phyloP scores from a whole-genome alignment of 2,797 vertebrate genomes.

The Odontamblyopus rebecca region DNA sequence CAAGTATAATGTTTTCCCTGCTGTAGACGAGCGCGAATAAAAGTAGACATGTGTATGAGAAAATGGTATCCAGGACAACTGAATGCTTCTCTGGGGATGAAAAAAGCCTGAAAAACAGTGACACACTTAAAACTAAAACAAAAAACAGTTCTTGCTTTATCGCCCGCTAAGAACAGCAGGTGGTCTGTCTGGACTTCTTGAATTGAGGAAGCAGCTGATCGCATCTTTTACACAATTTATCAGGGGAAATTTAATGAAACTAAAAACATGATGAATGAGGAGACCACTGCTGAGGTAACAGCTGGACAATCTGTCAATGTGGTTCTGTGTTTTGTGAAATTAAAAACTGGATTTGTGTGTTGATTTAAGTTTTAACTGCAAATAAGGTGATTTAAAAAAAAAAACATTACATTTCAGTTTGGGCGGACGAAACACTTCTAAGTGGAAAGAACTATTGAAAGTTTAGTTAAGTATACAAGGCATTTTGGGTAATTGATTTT shows the following conservation, averaged over 20 bases:
- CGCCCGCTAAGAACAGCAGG: conserved; percentile 22
- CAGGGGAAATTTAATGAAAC: conserved; percentile 20
- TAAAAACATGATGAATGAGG: conserved; percentile 7
- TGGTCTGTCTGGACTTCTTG: not conserved
- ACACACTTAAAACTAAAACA: not conserved
- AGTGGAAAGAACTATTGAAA: not conserved
- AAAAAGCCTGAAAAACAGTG: not conserved
- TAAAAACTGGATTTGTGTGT: conserved; percentile 1
- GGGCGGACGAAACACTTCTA: not conserved
- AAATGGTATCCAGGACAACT: not conserved
- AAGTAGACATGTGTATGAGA: not conserved
- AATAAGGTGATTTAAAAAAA: not conserved
- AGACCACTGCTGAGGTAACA: conserved; percentile 19
- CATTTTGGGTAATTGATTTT: too few relatives aligned
- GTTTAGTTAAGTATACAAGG: not conserved
- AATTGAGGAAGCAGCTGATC: not conserved
- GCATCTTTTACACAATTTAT: conserved; percentile 13
- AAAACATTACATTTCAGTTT: conserved; percentile 1
- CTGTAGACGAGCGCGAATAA: not conserved
- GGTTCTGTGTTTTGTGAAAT: not conserved
- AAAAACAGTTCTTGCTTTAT: not conserved
- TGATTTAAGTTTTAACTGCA: conserved; percentile 8
- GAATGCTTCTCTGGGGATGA: not conserved
- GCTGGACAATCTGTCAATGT: conserved; percentile 15
- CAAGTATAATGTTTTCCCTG: conserved; percentile 3